These are phyloP conservation scores for Tetheella fluctuosa DNA, from an alignment of 2,888 invertebrate genomes.

Conservation along the genomic window DNA sequence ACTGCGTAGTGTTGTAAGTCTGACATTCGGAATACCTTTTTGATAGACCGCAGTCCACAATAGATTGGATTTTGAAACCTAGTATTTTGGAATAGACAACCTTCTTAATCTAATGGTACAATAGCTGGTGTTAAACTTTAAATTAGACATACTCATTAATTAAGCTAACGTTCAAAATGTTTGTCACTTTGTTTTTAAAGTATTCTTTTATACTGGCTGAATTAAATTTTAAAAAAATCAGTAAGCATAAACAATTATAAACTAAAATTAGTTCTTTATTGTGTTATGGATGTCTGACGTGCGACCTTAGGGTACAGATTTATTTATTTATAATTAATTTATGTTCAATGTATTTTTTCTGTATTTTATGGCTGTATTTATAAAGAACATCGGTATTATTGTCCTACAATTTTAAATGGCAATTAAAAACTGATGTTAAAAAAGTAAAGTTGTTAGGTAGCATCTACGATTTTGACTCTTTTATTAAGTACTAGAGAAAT, in stretches of 20 bases:
- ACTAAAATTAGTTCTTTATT: not conserved
- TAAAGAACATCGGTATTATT: too few species aligned
- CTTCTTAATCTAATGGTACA: too few species aligned
- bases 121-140: too few species aligned
- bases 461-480: too few species aligned
- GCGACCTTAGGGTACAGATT: not conserved
- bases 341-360: too few species aligned
- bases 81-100: not conserved
- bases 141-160: too few species aligned
- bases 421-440: not conserved
- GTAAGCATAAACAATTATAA: not conserved
- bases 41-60: not conserved
- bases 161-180: too few species aligned
- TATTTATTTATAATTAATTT: not conserved
- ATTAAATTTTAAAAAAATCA: not conserved
- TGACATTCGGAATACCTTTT: slow-evolving; percentile 3
- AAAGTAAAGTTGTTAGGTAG: too few species aligned
- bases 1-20: not conserved
- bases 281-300: not conserved
- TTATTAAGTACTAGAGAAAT: too few species aligned
- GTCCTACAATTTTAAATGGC: too few species aligned
- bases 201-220: not conserved
- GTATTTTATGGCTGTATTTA: too few species aligned
- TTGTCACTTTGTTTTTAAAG: too few species aligned
- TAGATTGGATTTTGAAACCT: slow-evolving; percentile 7